Base-by-base conservation (phyloP, 2,113 vertebrate genomes). In the Andinoacara biseriatus region DNA sequence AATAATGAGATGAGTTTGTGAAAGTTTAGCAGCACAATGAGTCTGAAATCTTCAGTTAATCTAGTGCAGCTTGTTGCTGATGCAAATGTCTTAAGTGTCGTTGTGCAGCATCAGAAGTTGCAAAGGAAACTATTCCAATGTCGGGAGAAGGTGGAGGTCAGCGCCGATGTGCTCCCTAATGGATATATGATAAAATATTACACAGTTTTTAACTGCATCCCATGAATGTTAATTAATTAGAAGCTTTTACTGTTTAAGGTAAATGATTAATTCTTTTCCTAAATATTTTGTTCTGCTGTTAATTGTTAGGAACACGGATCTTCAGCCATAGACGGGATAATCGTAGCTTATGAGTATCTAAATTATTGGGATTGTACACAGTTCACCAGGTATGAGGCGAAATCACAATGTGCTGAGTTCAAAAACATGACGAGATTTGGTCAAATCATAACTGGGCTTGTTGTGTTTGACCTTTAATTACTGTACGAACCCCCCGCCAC, bases 391-490 rank as follows among this genome's bases (percentile, higher is more conserved):
- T 43, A 46, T 65, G 38, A 40, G 38, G 13, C 63, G 46, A 26
- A 26, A 49, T 67, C 40, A 46, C 13, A 46, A 11, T 46, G 11
- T 4, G 1, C 14, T 46, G 13, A 46, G 43, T 46, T 15, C 14
- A 46, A 43, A 43, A 13, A 14, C 11, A 46, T 5, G 13, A 46
- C 33, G 7, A 35, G 14, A 5, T 2, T 3, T 49, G 24, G 17
- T 69, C 3, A 2, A 29, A 29, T 69, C 40, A 69, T 24, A 72
- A 20, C 0, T 26, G 43, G 24, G 43, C 65, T 0, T 31, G 24
- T 20, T 72, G 65, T 0, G 0, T 0, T 7, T 52, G 65, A 52
- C 43, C 43, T 52, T 52, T 49, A 52, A 72, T 52, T 31, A 26
- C 15, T 20, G 5, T 20, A 31, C 17, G 29, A 52, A 31, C 20